These are phyloP conservation scores for Eupristina koningsbergeri DNA, from an alignment of 1,140 invertebrate species.

Conservation along the genomic window DNA sequence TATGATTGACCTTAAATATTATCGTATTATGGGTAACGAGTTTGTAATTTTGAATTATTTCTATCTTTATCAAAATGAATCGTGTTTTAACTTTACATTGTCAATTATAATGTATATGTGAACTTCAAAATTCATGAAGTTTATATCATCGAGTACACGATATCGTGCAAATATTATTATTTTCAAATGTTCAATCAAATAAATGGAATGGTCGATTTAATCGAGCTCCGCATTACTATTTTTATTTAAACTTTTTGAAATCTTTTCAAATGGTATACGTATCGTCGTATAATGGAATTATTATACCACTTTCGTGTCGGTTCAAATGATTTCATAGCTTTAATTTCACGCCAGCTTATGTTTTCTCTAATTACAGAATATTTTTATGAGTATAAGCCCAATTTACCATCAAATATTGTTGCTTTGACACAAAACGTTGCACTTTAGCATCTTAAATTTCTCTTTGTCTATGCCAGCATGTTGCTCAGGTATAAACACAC, in stretches of 20 bases:
- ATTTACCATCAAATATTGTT: constrained; percentile 12
- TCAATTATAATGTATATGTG: not conserved
- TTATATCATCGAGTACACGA: not conserved
- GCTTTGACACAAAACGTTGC: not conserved
- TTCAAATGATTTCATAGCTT: constrained; percentile 1
- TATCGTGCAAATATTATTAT: not conserved
- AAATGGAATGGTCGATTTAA: not conserved
- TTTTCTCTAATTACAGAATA: constrained; percentile 12
- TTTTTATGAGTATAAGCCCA: not conserved
- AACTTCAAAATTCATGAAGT: not conserved
- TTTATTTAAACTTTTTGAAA: not conserved
- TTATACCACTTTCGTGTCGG: not conserved
- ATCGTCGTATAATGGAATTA: not conserved
- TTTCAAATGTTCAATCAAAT: not conserved
- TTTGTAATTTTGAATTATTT: not conserved
- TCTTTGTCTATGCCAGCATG: not conserved
- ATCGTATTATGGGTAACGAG: not conserved
- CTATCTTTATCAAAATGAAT: not conserved
- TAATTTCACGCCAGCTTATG: not conserved
- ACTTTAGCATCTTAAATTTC: constrained; percentile 1
- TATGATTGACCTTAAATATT: too few relatives aligned
- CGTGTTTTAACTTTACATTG: not conserved
- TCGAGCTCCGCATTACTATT: not conserved
- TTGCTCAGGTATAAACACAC: not conserved
- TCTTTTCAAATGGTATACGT: not conserved